Conservation (phyloP, 2,888 invertebrate genomes). For the Sericinus montela region DNA sequence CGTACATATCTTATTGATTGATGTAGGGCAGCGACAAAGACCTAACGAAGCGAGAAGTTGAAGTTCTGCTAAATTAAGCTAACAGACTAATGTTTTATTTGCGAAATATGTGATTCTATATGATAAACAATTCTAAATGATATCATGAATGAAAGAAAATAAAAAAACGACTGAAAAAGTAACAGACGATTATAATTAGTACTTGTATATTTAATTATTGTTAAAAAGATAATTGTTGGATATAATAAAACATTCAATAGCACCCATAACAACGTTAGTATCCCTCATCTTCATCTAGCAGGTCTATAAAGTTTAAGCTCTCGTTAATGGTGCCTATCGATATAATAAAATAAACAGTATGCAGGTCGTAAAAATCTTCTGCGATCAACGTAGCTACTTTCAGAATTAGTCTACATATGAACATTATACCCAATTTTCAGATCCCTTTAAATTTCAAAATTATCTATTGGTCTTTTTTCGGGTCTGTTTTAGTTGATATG, state of each 20-base stretch:
- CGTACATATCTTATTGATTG: slow-evolving; percentile 55
- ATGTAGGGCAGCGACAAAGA: slow-evolving; percentile 52
- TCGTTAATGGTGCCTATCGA: slow-evolving; percentile 58
- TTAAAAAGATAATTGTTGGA: background rate
- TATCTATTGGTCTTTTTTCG: background rate
- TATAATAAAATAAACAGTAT: slow-evolving; percentile 54
- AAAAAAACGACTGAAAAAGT: no score
- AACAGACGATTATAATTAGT: background rate
- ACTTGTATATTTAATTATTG: background rate
- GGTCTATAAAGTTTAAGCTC: slow-evolving; percentile 54
- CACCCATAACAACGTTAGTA: slow-evolving; percentile 25
- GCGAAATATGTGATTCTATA: no score
- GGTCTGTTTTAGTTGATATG: background rate
- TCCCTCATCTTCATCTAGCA: slow-evolving; percentile 58
- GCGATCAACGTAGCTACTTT: slow-evolving; percentile 53
- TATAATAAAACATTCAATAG: background rate
- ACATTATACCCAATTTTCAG: slow-evolving; percentile 43
- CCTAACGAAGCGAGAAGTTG: slow-evolving; percentile 31
- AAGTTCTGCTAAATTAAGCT: background rate
- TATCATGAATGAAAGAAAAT: no score
- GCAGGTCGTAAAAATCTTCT: slow-evolving; percentile 56
- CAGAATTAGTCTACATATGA: slow-evolving; percentile 60
- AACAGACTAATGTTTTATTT: no score
- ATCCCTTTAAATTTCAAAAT: slow-evolving; percentile 1
- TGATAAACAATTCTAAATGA: no score